These are phyloP conservation scores for Ganaspis brasiliensis DNA, from an alignment of 2,888 invertebrate genomes.

Conservation along the genomic window DNA sequence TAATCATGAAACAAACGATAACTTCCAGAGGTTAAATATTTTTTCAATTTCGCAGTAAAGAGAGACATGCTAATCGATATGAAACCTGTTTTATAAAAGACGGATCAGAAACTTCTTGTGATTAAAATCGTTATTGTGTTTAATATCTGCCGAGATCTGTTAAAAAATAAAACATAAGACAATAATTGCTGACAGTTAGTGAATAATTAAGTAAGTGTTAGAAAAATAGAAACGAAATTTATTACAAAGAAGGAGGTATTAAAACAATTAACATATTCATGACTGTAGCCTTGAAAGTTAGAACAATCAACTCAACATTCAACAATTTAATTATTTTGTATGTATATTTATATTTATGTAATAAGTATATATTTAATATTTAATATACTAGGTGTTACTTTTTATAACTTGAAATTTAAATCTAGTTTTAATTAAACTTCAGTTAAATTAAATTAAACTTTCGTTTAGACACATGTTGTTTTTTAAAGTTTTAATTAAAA, in stretches of 20 bases:
- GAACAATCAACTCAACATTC: background rate
- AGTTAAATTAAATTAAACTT: no score
- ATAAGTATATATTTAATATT: no score
- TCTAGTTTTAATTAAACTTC: no score
- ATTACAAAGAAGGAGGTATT: background rate
- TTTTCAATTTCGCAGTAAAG: background rate
- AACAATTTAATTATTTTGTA: no score
- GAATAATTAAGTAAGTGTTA: constrained; percentile 14
- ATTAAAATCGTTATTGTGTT: background rate
- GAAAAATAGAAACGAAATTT: background rate
- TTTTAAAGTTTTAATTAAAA: no score
- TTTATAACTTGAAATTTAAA: no score
- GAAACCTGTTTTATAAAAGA: constrained; percentile 5
- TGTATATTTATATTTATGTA: no score
- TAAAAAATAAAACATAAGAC: background rate
- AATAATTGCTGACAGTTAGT: background rate
- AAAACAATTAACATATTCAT: constrained; percentile 31
- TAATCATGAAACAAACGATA: background rate
- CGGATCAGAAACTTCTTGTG: background rate
- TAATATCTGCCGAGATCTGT: background rate
- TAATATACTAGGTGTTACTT: no score
- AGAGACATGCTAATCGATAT: background rate
- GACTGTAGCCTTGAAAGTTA: background rate
- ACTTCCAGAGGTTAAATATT: constrained; percentile 1
- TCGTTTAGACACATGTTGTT: no score